Conservation (phyloP, 1,140 invertebrate species). For the Zophobas morio region DNA sequence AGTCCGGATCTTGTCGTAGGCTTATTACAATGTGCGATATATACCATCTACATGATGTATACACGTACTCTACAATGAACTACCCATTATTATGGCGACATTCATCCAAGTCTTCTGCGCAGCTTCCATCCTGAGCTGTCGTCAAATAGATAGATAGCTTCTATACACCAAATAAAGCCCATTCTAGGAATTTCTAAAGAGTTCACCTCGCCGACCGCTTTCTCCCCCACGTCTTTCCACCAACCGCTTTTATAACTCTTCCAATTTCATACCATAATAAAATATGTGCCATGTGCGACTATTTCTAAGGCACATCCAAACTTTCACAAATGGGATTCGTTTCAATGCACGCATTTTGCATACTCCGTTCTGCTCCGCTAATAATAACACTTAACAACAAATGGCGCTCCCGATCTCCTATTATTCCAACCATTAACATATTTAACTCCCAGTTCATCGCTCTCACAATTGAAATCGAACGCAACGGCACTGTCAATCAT, state of each 20-base stretch:
- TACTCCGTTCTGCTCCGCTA: conserved; percentile 15
- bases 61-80: conserved; percentile 52
- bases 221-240: conserved; percentile 30
- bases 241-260: conserved; percentile 40
- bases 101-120: conserved; percentile 51
- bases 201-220: conserved; percentile 32
- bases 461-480: background rate
- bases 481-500: background rate
- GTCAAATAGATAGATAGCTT: conserved; percentile 54
- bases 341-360: conserved; percentile 32
- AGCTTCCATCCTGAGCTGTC: conserved; percentile 52
- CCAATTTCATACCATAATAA: conserved; percentile 43
- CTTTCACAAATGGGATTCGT: conserved; percentile 36
- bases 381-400: conserved; percentile 29
- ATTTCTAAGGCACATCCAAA: conserved; percentile 33
- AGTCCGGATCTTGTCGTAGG: conserved; percentile 41
- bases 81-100: conserved; percentile 52
- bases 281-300: conserved; percentile 41
- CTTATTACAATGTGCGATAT: conserved; percentile 52
- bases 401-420: background rate
- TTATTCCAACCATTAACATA: conserved; percentile 18
- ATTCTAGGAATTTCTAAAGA: conserved; percentile 48
- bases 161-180: conserved; percentile 52
- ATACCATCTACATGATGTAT: conserved; percentile 51
- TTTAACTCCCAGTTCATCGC: conserved; percentile 19